Conservation (phyloP, 37 sponge, comb jelly and placozoan species). For the Mnemiopsis leidyi region DNA sequence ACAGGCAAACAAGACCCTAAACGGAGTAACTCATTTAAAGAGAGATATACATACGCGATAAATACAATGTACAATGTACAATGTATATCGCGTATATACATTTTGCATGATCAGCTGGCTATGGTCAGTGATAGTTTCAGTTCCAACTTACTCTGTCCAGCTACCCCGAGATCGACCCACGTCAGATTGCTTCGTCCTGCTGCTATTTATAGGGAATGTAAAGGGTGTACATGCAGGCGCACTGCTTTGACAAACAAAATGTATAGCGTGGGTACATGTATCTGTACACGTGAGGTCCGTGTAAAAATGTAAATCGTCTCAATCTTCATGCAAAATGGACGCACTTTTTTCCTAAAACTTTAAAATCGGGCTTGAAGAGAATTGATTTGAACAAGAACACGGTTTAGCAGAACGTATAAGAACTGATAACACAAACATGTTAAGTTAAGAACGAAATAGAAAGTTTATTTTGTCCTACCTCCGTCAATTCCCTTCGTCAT, state of each 20-base stretch:
- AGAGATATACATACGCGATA: too few relatives aligned
- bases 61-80: too few relatives aligned
- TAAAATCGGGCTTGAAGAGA: not conserved
- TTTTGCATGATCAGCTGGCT: not conserved
- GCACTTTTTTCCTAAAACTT: too few relatives aligned
- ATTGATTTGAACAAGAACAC: too few relatives aligned
- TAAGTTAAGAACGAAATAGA: not conserved
- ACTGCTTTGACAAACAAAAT: not conserved
- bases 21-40: too few relatives aligned
- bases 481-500: slow-evolving; percentile 32
- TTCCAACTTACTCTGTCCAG: slow-evolving; percentile 48
- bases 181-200: not conserved
- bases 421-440: too few relatives aligned
- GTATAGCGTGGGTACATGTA: not conserved
- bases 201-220: not conserved
- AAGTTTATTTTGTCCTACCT: not conserved
- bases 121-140: not conserved
- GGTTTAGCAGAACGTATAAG: too few relatives aligned
- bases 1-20: too few relatives aligned
- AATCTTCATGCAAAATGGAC: not conserved
- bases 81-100: too few relatives aligned
- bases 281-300: not conserved
- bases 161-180: not conserved
- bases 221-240: not conserved
- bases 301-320: not conserved